Conservation (phyloP, 2,888 invertebrate species). For the Theretra japonica region DNA sequence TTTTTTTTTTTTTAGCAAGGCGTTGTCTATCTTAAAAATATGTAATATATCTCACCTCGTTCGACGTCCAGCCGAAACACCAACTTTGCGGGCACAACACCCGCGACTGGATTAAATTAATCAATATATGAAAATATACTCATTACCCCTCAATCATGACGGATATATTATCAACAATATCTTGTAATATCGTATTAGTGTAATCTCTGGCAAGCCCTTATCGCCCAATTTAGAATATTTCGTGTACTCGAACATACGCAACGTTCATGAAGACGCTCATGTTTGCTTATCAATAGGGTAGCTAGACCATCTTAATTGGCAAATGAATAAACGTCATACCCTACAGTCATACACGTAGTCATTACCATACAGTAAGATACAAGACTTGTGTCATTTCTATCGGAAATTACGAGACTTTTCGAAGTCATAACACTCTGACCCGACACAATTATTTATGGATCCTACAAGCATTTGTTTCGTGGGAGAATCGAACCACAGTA, state of each 20-base stretch:
- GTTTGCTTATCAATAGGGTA: not conserved
- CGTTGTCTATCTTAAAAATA: not conserved
- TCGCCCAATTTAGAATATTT: not conserved
- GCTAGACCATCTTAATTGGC: too few species aligned
- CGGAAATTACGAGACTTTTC: too few species aligned
- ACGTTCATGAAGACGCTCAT: not conserved
- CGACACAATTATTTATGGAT: too few species aligned
- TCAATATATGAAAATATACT: constrained; percentile 66
- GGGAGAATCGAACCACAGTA: too few species aligned
- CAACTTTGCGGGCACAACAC: constrained; percentile 46
- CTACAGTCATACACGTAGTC: too few species aligned
- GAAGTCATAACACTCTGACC: too few species aligned
- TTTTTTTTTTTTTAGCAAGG: too few species aligned
- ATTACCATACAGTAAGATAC: too few species aligned
- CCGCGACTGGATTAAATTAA: constrained; percentile 65
- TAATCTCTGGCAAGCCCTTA: constrained; percentile 4
- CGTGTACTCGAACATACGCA: not conserved
- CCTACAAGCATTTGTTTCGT: too few species aligned
- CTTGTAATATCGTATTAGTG: constrained; percentile 33
- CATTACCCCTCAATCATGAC: constrained; percentile 51
- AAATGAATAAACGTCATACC: too few species aligned
- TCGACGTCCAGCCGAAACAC: constrained; percentile 43
- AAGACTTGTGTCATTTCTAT: too few species aligned
- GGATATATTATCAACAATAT: constrained; percentile 55
- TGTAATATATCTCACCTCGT: constrained; percentile 49